phyloP scores from a whole-genome alignment of 1,140 invertebrate genomes.

The Diorhabda elongata region DNA sequence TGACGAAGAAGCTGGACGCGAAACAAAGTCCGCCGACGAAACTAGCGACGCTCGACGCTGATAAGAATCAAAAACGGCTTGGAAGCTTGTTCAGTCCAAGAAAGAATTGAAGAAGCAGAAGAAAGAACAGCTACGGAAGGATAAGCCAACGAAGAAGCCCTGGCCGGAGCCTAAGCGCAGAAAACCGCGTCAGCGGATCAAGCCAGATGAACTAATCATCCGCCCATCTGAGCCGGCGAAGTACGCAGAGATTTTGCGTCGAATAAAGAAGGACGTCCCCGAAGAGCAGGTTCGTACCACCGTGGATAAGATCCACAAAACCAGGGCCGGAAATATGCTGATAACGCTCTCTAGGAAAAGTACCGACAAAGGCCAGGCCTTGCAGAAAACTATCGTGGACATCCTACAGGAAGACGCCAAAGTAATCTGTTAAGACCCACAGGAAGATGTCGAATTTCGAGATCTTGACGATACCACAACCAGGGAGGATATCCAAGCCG shows the following conservation, averaged over 20 bases:
- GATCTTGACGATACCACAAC: too few relatives aligned
- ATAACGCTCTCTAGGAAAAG: too few relatives aligned
- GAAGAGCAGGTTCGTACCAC: not conserved
- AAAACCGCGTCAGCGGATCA: not conserved
- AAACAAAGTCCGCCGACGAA: not conserved
- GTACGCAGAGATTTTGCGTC: too few relatives aligned
- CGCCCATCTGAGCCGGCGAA: too few relatives aligned
- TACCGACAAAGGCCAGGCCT: too few relatives aligned
- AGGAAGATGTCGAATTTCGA: too few relatives aligned
- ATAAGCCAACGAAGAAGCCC: not conserved
- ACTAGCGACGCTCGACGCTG: not conserved
- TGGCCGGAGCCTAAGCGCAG: not conserved
- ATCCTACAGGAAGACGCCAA: too few relatives aligned
- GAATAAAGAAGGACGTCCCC: constrained; percentile 4
- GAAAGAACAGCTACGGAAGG: not conserved
- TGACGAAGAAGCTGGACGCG: not conserved
- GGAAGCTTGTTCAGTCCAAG: not conserved
- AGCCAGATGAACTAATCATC: not conserved
- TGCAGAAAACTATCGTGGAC: too few relatives aligned
- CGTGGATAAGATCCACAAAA: too few relatives aligned
- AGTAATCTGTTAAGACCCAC: too few relatives aligned
- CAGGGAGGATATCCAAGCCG: too few relatives aligned
- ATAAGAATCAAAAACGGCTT: not conserved
- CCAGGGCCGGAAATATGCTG: too few relatives aligned
- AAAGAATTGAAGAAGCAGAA: not conserved